Evolutionary conservation across 2,113 vertebrate genomes (phyloP), one percentile per base, ranked within the genome.

Genomic region (Cyanistes caeruleus): DNA sequence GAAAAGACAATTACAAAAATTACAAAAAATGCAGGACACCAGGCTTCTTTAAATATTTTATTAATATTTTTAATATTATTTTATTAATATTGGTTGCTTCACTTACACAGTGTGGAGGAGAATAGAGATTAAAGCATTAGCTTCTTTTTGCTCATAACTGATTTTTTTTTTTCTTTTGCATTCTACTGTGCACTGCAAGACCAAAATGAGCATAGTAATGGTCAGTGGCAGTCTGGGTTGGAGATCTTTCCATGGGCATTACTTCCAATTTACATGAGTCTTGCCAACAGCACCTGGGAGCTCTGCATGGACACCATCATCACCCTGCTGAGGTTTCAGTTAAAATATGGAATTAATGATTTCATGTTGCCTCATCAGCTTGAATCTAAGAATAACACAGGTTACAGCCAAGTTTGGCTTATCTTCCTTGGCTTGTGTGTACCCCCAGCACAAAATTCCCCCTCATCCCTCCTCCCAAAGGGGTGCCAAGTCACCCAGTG

Each of bases 351-450:
- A 60, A n/a, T 69, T 56, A 30, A 67, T 10, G 4, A 3, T 28
- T 63, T 80, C 11, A 39, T 51, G 6, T 59, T 74, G 23, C 23
- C 44, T 37, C 20, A 20, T 6, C 39, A 25, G 9, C 19, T 35
- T 58, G 17, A 49, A 67, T 53, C 13, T 27, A 51, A 63, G 35
- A 63, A 30, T 59, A 44, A 44, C 14, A 9, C 3, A 33, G 48
- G 7, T 28, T 25, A 5, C 37, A 44, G 28, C n/a, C 1, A 1
- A 60, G 30, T 69, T 60, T 48, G 25, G 39, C 21, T 44, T 3
- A 30, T 55, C 18, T 73, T 5, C 0, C 0, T n/a, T 48, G 25
- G 13, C 20, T 31, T 67, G 17, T 72, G 13, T 10, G 13, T 17
- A 63, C 10, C 53, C 10, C 35, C 39, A 63, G 24, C 18, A 35